Evolutionary conservation across 1,140 invertebrate species (phyloP), one percentile per base, ranked within the genome.

Genomic region (Nebria ingens): DNA sequence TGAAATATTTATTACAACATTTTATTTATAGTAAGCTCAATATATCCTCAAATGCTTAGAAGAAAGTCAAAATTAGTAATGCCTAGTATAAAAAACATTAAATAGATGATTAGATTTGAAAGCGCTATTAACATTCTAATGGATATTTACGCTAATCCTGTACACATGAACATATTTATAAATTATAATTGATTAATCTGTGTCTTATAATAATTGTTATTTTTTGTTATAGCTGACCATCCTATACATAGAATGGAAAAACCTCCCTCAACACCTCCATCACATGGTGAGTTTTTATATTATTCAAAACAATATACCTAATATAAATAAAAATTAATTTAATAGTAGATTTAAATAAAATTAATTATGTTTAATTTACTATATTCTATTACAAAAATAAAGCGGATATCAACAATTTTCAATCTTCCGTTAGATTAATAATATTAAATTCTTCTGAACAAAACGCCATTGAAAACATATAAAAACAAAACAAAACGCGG

Each of bases 241-340:
- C 61, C 65, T 22, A 58, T 67, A 34, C 62, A 60, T 13, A 60
- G 64, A 54, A 51, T 68, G 51, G 68, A 70, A 25, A 71, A 69
- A 56, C 62, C 67, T 19, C 66, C 69, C 13, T 67, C 67, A 51
- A 71, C 69, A 15, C 69, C 69, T 21, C 62, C 63, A 51, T 71
- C 69, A 25, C 62, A 69, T 51, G 67, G 68, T 56, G 66, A 68
- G 69, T 64, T 67, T 63, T 52, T n/a, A n/a, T 25, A 17, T 51
- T 13, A 25, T 52, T 22, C 15, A n/a, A 12, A 21, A 21, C 23
- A 11, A 15, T n/a, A 52, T n/a, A 15, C 22, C n/a, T 52, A 15
- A 9, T 11, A 38, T 54, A 34, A n/a, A 29, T 21, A 29, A 34
- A 19, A 29, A 12, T 52, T 52, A 21, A 9, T 21, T 9, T 20